Evolutionary conservation across 1,140 invertebrate genomes (phyloP), one percentile per base, ranked within the genome.

Genomic region (Brachionus rubens): DNA sequence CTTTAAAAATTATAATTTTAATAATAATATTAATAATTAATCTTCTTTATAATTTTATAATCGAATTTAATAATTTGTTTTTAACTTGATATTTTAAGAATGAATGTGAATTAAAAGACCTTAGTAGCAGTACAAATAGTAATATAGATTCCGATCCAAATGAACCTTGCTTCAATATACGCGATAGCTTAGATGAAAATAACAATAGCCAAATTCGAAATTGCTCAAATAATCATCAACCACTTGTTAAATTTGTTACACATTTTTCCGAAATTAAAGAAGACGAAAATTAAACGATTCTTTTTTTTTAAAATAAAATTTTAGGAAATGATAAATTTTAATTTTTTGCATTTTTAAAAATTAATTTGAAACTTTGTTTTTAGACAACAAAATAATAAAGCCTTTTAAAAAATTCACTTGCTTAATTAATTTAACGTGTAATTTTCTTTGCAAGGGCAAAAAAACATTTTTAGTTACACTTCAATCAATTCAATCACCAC

Each of bases 201-300:
- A 33, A 28, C 21, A 33, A 46, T 56, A 12, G 3, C 3, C 3
- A n/a, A 10, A 33, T 6, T 33, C 4, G 52, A 21, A 33, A 28
- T 16, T 3, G 16, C n/a, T 10, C 52, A 33, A 56, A 33, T 9
- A 9, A 56, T 56, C 19, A 56, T 16, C 26, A 4, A 12, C 52
- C 12, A 28, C 52, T 10, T 28, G 52, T 56, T 28, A 56, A 56
- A 56, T 56, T 56, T 36, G 52, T 56, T 56, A 56, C 52, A 36
- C 52, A 56, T 36, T 56, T 56, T 56, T 56, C 52, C 3, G 16
- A 56, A 12, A 56, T 56, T 14, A 36, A 56, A 21, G 52, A 56
- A 56, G 52, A 28, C 12, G 52, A 56, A 28, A 3, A 56, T 36
- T 56, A 36, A 21, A n/a, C n/a, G n/a, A n/a, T n/a, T n/a, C n/a